Percentiles rank a stretch among this genome's conserved stretches.
Conservation (phyloP, 2,888 invertebrate genomes). For the Peribatodes rhomboidaria region DNA sequence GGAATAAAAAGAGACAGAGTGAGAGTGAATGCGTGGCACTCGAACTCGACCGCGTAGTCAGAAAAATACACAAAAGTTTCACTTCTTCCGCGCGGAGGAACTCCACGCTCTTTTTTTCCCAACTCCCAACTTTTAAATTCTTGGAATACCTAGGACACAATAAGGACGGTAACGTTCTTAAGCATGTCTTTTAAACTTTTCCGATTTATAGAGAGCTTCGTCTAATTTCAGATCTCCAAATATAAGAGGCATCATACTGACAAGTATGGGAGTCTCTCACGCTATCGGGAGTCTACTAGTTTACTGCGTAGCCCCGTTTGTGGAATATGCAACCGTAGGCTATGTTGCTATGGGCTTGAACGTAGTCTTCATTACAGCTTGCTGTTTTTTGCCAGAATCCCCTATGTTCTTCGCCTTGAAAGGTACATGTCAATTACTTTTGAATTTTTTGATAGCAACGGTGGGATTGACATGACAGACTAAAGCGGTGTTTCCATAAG, state of each 20-base stretch:
- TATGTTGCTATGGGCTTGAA: slow-evolving; percentile 25
- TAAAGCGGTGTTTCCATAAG: too few relatives aligned
- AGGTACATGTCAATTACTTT: slow-evolving; percentile 16
- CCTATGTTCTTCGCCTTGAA: slow-evolving; percentile 38
- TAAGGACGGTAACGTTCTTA: too few relatives aligned
- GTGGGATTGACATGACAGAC: too few relatives aligned
- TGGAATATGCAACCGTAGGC: slow-evolving; percentile 23
- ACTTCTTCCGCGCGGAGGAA: too few relatives aligned
- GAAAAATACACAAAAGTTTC: too few relatives aligned
- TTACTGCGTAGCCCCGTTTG: slow-evolving; percentile 39
- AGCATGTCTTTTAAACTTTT: not conserved
- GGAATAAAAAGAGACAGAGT: too few relatives aligned
- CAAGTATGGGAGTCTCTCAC: slow-evolving; percentile 33
- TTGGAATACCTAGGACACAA: too few relatives aligned
- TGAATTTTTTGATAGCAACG: not conserved
- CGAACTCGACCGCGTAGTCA: too few relatives aligned
- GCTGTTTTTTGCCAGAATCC: slow-evolving; percentile 38
- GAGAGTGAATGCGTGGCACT: too few relatives aligned
- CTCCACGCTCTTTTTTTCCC: too few relatives aligned
- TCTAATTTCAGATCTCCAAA: slow-evolving; percentile 39
- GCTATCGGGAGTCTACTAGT: slow-evolving; percentile 28
- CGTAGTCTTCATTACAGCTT: not conserved
- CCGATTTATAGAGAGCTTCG: not conserved
- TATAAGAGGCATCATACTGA: slow-evolving; percentile 38
- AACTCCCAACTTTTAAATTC: too few relatives aligned